Evolutionary conservation across 2,888 invertebrate genomes (phyloP), one percentile per base, ranked within the genome.

Genomic region (Kryphioiulus occultus): DNA sequence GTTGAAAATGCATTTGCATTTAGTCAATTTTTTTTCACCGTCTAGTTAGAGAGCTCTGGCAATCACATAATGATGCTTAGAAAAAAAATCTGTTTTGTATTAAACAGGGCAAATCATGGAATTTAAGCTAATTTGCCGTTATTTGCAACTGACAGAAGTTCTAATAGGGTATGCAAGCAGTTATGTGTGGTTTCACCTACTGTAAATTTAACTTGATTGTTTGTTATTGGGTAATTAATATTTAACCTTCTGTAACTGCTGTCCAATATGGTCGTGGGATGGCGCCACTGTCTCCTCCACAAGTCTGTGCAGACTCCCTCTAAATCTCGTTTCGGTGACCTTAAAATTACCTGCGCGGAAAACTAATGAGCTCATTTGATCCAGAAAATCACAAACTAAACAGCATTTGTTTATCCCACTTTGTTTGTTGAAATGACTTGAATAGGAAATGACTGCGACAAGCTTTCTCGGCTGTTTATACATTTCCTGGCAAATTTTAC

Each of bases 291-390:
- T 19, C n/a, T 59, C 59, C 59, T n/a, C 59, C 59, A 59, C 59
- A 59, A 59, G 59, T 59, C 22, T 59, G 19, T n/a, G 5, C 22
- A 59, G 59, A 59, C 59, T 47, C 42, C 42, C 47, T 47, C 3
- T 15, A 17, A 47, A 47, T 47, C 47, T 59, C n/a, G 59, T 59
- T 59, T 59, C n/a, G n/a, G 59, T 59, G 59, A 59, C 59, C 59
- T 59, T n/a, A 59, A 59, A 59, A 59, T 59, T n/a, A 59, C 59
- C 59, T n/a, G 59, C n/a, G 59, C 22, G 59, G 59, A 59, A 59
- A 59, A n/a, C 22, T 59, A 59, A 59, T 59, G 17, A 22, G 59
- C 19, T 19, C 59, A 59, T 59, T 59, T n/a, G 22, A n/a, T 59
- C n/a, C 59, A 2, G 22, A 59, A 59, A n/a, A 59, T n/a, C n/a